A percentile compares a stretch with the other conserved stretches of the same genome.
Evolutionary conservation across 2,113 vertebrate genomes (phyloP).

Genomic region (Hippocampus barbouri): DNA sequence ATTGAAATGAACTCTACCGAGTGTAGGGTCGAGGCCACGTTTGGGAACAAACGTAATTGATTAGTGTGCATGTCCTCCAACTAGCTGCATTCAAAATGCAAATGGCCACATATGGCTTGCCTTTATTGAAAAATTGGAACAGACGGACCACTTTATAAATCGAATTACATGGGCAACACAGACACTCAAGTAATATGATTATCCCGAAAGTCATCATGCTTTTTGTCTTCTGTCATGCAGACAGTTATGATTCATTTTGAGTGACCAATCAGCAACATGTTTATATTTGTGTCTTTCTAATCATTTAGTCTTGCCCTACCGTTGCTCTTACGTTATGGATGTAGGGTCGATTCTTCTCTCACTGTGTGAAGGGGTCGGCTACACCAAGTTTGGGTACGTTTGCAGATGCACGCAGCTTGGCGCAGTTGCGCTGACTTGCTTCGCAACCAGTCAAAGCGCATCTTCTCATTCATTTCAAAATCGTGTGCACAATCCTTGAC

Average conservation of each 20-base stretch:
- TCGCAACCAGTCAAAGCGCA: no score
- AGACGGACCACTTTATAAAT: conserved; percentile 38
- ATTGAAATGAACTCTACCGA: not conserved
- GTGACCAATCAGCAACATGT: not conserved
- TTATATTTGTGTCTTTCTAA: not conserved
- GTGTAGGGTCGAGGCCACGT: not conserved
- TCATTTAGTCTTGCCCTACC: not conserved
- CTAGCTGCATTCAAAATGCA: conserved; percentile 18
- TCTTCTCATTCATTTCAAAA: no score
- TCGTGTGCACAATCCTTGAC: no score
- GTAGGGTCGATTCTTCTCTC: not conserved
- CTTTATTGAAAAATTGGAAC: conserved; percentile 20
- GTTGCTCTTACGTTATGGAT: not conserved
- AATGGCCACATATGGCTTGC: conserved; percentile 16
- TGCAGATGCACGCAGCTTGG: no score
- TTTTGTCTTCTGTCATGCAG: conserved; percentile 12
- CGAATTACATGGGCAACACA: conserved; percentile 23
- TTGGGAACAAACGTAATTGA: not conserved
- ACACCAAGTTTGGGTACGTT: no score
- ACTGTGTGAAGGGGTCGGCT: no score
- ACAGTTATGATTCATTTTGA: conserved; percentile 1
- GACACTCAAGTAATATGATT: conserved; percentile 13
- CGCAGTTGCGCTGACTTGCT: no score
- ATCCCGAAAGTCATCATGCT: conserved; percentile 31
- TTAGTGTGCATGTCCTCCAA: not conserved